A percentile compares a stretch with the other conserved stretches of the same genome.
Conservation (phyloP, 2,888 invertebrate species). For the Oscheius sp. region DNA sequence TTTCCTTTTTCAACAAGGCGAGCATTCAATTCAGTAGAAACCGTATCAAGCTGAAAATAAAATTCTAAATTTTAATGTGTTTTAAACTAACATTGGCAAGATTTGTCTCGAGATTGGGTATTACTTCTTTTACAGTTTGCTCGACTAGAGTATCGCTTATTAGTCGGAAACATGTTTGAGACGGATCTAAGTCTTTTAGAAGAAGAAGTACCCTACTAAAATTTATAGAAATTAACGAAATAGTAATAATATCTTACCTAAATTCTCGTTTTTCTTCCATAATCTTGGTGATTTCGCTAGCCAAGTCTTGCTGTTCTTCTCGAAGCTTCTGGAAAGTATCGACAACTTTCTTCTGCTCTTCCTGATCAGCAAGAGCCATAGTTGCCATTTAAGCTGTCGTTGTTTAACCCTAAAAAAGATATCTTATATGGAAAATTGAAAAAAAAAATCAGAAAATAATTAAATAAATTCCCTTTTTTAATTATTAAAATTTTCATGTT, state of each 20-base stretch:
- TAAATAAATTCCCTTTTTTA: no score
- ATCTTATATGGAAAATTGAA: background rate
- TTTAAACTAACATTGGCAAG: slow-evolving; percentile 38
- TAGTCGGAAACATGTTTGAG: slow-evolving; percentile 56
- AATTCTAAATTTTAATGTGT: background rate
- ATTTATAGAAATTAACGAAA: background rate
- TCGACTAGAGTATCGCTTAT: slow-evolving; percentile 60
- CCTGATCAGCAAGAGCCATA: slow-evolving; percentile 34
- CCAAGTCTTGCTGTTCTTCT: slow-evolving; percentile 58
- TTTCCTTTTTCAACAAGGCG: slow-evolving; percentile 61
- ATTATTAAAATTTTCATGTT: no score
- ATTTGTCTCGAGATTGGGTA: slow-evolving; percentile 49
- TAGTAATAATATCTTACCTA: slow-evolving; percentile 11
- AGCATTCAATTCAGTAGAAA: slow-evolving; percentile 46
- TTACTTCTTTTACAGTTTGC: slow-evolving; percentile 50
- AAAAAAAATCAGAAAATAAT: background rate
- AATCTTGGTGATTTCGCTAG: slow-evolving; percentile 52
- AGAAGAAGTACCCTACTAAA: slow-evolving; percentile 52
- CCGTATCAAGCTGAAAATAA: slow-evolving; percentile 41
- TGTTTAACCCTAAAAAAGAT: background rate
- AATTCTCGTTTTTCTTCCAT: slow-evolving; percentile 56
- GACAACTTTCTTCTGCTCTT: slow-evolving; percentile 59
- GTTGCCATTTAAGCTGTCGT: background rate
- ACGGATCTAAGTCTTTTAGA: slow-evolving; percentile 51
- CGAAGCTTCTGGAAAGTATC: slow-evolving; percentile 59